Evolutionary conservation across 2,797 vertebrate genomes (phyloP).

Genomic region (Halcyon leucocephala): DNA sequence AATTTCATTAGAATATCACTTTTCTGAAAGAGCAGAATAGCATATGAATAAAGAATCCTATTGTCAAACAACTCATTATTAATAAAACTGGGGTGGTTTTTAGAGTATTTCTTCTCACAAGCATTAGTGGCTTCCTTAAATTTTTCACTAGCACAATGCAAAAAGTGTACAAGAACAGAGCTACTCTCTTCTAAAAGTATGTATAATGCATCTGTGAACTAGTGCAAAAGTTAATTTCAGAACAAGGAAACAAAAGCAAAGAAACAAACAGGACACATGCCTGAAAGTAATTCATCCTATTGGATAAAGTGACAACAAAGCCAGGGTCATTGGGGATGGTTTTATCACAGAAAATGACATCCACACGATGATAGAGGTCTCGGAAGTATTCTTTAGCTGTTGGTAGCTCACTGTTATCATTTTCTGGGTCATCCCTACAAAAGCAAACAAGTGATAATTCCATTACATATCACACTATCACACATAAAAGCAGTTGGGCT

Average conservation of each 20-base stretch:
- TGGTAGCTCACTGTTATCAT: slow-evolving; percentile 95
- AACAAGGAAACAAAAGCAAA: not conserved
- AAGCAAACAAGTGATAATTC: not conserved
- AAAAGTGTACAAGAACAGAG: not conserved
- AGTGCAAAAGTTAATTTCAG: not conserved
- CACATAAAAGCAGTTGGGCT: not conserved
- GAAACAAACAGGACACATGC: slow-evolving; percentile 68
- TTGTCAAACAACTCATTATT: not conserved
- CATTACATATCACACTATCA: not conserved
- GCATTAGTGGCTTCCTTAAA: not conserved
- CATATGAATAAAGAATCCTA: not conserved
- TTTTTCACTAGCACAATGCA: not conserved
- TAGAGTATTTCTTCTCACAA: not conserved
- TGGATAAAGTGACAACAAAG: slow-evolving; percentile 97
- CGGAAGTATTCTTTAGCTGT: slow-evolving; percentile 99
- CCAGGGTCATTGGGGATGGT: slow-evolving; percentile 99
- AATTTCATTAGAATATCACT: not conserved
- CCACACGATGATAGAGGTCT: slow-evolving; percentile 97
- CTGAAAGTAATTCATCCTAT: slow-evolving; percentile 99
- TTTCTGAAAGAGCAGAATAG: not conserved
- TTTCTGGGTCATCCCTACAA: slow-evolving; percentile 95
- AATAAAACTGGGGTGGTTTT: not conserved
- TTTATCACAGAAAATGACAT: slow-evolving; percentile 99
- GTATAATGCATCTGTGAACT: not conserved
- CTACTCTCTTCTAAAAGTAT: not conserved